phyloP scores from a whole-genome alignment of 92 coral and sea anemone species.

The Phenganax marumi region DNA sequence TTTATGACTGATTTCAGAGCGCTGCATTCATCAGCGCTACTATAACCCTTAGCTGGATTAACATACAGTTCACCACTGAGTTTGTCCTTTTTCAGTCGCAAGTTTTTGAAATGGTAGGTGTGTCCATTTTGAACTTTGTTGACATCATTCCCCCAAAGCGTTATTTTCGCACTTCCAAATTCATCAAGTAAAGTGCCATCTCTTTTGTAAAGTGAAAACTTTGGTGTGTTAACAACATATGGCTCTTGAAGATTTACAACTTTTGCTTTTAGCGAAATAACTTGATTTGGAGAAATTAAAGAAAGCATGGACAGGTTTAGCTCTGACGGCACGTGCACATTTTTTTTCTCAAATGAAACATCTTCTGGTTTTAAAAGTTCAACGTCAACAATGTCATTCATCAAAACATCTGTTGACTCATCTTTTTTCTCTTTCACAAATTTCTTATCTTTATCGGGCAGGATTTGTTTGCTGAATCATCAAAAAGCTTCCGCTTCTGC shows the following conservation, averaged over 20 bases:
- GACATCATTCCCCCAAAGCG: slow-evolving; percentile 17
- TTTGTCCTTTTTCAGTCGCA: slow-evolving; percentile 30
- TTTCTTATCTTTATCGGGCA: too few species aligned
- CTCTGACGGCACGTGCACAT: background rate
- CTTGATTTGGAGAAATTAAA: background rate
- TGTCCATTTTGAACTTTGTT: slow-evolving; percentile 22
- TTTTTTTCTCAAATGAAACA: slow-evolving; percentile 17
- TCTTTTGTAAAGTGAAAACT: slow-evolving; percentile 9
- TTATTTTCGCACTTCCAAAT: slow-evolving; percentile 7
- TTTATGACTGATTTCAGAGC: background rate
- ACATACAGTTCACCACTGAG: slow-evolving; percentile 28
- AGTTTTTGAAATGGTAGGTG: slow-evolving; percentile 24
- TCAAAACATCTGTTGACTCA: too few species aligned
- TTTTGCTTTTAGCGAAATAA: slow-evolving; percentile 21
- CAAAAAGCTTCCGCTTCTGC: too few species aligned
- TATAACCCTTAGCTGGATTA: slow-evolving; percentile 16
- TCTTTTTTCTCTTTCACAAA: too few species aligned
- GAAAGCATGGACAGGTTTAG: slow-evolving; percentile 23
- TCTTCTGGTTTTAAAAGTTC: background rate
- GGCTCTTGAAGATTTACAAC: background rate
- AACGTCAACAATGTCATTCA: too few species aligned
- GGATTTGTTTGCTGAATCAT: too few species aligned
- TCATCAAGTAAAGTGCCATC: slow-evolving; percentile 23
- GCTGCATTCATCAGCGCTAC: background rate
- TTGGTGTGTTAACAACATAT: background rate